Base-by-base conservation (phyloP, 2,113 vertebrate species). In the Dryoscopus gambensis region DNA sequence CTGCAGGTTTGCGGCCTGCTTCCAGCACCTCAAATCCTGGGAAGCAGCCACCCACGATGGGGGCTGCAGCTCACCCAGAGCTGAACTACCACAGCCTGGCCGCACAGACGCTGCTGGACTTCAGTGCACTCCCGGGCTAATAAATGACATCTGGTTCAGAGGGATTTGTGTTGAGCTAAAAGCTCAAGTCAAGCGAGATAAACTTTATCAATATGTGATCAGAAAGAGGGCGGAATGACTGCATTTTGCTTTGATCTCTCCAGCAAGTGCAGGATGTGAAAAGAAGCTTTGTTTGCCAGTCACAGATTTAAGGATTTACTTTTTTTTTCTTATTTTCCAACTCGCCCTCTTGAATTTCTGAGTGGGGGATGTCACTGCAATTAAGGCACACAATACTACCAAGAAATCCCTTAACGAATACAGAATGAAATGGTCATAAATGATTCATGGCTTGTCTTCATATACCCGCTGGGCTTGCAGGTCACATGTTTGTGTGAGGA, bases 171-270 rank as follows among this genome's bases (percentile, higher is more conserved):
- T 44, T 22, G 68, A 91, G 57, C 76, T 94, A 94, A 95, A 89
- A 87, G 87, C 78, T 84, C 64, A 49, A 80, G 82, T 68, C 92
- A 68, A 46, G 40, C 2, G 2, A 94, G 94, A 93, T 71, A 78
- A 95, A 92, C 47, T 87, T 95, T 86, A 97, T 97, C 95, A 94
- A 98, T 96, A 80, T 31, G 87, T 69, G 90, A 97, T 97, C 96
- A 92, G 88, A 80, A 93, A 77, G 35, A 87, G 71, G 46, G 81
- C 0, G 14, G 87, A 89, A 84, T 3, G 2, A 67, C 62, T 37
- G 39, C n/a, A 49, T 95, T 92, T 93, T 70, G 30, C 74, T 93
- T 93, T 97, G 95, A 95, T 96, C 87, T 94, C 77, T 77, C 11
- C 81, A 9, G 37, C 55, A 62, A 77, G 84, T 37, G 65, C n/a